Evolutionary conservation across 2,888 invertebrate species (phyloP), one percentile per base, ranked within the genome.

Genomic region (Bruchidius siliquastri): DNA sequence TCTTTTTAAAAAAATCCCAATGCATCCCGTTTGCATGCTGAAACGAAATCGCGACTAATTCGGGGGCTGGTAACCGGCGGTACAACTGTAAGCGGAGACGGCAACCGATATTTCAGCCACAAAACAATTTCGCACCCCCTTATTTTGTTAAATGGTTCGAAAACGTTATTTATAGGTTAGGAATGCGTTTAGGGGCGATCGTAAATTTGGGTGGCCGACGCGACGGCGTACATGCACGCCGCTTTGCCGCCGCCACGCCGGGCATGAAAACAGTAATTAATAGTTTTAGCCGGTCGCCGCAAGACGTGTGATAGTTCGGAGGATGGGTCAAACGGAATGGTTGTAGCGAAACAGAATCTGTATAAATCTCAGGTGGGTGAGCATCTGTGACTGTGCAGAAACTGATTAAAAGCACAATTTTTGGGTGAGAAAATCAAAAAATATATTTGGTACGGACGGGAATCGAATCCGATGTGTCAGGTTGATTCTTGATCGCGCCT

Each of bases 141-240:
- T 78, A 79, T 81, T 81, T 81, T 81, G 81, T 82, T 79, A 77
- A 79, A 81, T 79, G 76, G 80, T 76, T 76, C 76, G 80, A 80
- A 80, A 81, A 80, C 77, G 75, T 80, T 79, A 82, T 82, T 81
- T 82, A 82, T 79, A 78, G 77, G 74, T 30, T 49, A n/a, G 72
- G 26, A 73, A 49, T 67, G 71, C 68, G 73, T 72, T 72, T 30
- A 71, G 68, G 67, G 32, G 67, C 69, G 66, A 30, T 71, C 66
- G 71, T 70, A 73, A 73, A 71, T 72, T 72, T 20, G 68, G 68
- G 69, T 20, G 49, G 13, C 49, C 18, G 49, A 18, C 49, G 69
- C 21, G 49, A 13, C 49, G 49, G 49, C 49, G 49, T 49, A 13
- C 49, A 49, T 49, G 18, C 49, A 49, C 49, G 49, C 3, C 49